Conservation (phyloP, 2,113 vertebrate genomes). For the Oxygymnocypris stewartii region DNA sequence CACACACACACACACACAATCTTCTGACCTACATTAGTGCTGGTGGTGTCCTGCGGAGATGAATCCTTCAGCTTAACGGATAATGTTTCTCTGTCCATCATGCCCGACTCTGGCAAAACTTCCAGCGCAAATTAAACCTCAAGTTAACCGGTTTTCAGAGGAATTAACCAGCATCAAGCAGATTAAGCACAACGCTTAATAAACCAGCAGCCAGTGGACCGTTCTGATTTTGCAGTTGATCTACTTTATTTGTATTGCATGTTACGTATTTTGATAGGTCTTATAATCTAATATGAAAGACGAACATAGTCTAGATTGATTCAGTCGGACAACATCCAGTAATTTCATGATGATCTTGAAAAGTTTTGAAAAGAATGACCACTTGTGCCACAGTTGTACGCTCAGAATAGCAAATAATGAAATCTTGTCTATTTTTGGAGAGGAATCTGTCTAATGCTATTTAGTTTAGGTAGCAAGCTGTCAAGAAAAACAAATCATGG, state of each 20-base stretch:
- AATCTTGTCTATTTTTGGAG: conserved; percentile 15
- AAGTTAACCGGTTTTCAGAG: conserved; percentile 1
- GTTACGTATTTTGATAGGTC: neutral
- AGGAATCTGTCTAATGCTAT: conserved; percentile 14
- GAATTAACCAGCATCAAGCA: conserved; percentile 23
- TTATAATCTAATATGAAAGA: neutral
- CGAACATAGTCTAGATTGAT: neutral
- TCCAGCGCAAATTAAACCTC: conserved; percentile 14
- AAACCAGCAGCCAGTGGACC: neutral
- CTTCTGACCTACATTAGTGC: conserved; percentile 43
- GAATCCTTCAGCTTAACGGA: conserved; percentile 38
- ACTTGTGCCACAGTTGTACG: neutral
- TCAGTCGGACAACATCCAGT: neutral
- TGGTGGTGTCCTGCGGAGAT: conserved; percentile 38
- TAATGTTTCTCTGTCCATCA: conserved; percentile 25
- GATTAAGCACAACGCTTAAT: neutral
- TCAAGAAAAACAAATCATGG: conserved; percentile 18
- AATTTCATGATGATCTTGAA: neutral
- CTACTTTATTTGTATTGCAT: neutral
- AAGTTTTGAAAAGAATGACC: neutral
- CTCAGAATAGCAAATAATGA: neutral
- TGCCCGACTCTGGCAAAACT: conserved; percentile 20
- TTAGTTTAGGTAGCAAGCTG: conserved; percentile 26
- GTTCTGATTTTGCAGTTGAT: neutral
- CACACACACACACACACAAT: conserved; percentile 32